Evolutionary conservation across 2,113 vertebrate genomes (phyloP).

Genomic region (Argyrosomus japonicus): DNA sequence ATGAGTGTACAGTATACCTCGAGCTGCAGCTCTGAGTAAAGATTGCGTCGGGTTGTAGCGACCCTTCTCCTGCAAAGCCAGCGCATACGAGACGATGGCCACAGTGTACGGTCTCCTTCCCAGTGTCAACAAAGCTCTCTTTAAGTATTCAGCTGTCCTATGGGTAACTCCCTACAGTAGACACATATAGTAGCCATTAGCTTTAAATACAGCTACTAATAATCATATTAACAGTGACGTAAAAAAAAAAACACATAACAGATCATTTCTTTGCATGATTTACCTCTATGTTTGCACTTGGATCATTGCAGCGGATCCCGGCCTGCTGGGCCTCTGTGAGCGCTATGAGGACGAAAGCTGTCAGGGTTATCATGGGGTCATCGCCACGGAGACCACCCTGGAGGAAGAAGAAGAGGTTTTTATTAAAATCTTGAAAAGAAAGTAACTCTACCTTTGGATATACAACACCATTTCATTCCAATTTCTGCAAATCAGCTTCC

Average conservation of each 20-base stretch:
- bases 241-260: background rate
- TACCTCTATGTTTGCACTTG: constrained; percentile 44
- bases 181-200: background rate
- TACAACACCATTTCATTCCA: no score
- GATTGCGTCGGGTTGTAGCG: background rate
- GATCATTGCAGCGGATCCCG: constrained; percentile 72
- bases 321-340: constrained; percentile 82
- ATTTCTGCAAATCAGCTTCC: no score
- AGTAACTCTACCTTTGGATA: no score
- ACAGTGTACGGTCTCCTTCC: constrained; percentile 87
- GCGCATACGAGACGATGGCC: constrained; percentile 88
- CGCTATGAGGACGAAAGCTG: constrained; percentile 89
- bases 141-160: constrained; percentile 67
- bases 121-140: constrained; percentile 18
- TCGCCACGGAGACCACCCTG: constrained; percentile 86
- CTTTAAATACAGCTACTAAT: background rate
- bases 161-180: constrained; percentile 50
- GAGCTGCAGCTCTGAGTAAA: constrained; percentile 64
- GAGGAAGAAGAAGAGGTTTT: background rate
- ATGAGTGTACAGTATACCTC: constrained; percentile 61
- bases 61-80: constrained; percentile 71
- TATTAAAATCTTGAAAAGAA: background rate
- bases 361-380: constrained; percentile 85
- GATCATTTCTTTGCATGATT: background rate
- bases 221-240: background rate